Base-by-base conservation (phyloP, 1,140 invertebrate species). In the Holcopasites calliopsidis region DNA sequence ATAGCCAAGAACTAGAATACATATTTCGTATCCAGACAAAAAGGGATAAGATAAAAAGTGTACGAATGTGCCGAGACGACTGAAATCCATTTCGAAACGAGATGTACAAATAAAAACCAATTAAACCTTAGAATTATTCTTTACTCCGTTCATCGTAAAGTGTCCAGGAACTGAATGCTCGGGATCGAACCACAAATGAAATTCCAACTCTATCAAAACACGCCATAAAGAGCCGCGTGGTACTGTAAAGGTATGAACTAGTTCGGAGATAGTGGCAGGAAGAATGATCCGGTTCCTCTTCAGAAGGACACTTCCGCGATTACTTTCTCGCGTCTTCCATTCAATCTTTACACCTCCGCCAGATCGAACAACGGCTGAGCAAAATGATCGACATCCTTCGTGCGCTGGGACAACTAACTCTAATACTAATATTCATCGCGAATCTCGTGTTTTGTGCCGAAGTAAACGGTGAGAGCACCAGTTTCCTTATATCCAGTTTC, bases 381-480 rank as follows among this genome's bases (percentile, higher is more conserved):
- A 10, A 60, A 54, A 58, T 50, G 31, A n/a, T 11, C 21, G n/a
- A 4, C 11, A 11, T 26, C 35, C 21, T 23, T 75, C 38, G 1
- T 11, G 49, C 62, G n/a, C 23, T 70, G 6, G 52, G 28, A 13
- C 50, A 42, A 31, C 28, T 72, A 3, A n/a, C n/a, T n/a, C n/a
- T 76, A 4, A n/a, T 74, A 26, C 3, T 60, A 18, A 18, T 82
- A 18, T 23, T 11, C 44, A 1, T 55, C 13, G 16, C n/a, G n/a
- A n/a, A 18, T 33, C 44, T 73, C 0, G 28, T 54, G 11, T 11
- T 35, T 8, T 50, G 65, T 6, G 10, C 33, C 2, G 21, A 60
- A 26, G 62, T 65, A 11, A 40, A 65, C 0, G 81, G 81, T 83
- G 21, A 83, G 79, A 33, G 5, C n/a, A 40, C 0, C 18, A 3